phyloP scores from a whole-genome alignment of 2,797 vertebrate species.

The Chiroxiphia lanceolata region DNA sequence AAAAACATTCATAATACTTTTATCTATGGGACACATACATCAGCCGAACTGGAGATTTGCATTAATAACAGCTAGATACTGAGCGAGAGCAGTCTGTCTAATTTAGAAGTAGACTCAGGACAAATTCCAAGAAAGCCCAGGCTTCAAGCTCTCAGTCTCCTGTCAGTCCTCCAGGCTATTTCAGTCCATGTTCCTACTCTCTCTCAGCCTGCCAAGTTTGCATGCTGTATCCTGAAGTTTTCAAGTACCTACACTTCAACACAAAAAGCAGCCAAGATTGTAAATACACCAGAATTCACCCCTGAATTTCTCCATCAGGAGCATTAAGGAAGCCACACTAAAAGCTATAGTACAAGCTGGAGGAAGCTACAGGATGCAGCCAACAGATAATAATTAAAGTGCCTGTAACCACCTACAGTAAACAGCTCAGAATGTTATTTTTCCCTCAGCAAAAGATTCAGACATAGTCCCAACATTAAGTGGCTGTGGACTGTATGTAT shows the following conservation, averaged over 20 bases:
- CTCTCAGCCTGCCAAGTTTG: background rate
- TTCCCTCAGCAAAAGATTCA: background rate
- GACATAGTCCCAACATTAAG: background rate
- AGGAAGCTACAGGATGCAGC: background rate
- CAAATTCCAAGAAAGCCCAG: background rate
- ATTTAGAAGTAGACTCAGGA: background rate
- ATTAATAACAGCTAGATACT: background rate
- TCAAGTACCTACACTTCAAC: background rate
- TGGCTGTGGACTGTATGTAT: background rate
- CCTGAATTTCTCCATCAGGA: background rate
- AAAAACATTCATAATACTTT: background rate
- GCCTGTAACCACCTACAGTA: background rate
- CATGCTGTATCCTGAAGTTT: background rate
- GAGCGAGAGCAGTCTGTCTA: background rate
- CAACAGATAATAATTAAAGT: background rate
- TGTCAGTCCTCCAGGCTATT: background rate
- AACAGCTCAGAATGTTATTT: background rate
- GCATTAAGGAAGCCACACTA: background rate
- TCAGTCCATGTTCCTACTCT: background rate
- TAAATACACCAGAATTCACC: background rate
- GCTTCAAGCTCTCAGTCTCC: background rate
- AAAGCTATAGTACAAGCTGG: background rate
- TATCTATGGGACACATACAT: background rate
- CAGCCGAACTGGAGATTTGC: background rate
- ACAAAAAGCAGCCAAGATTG: background rate